A percentile compares a stretch with the other conserved stretches of the same genome.
These are phyloP conservation scores for Melanotaenia pygmaea DNA, from an alignment of 2,797 vertebrate species.

Conservation along the genomic window DNA sequence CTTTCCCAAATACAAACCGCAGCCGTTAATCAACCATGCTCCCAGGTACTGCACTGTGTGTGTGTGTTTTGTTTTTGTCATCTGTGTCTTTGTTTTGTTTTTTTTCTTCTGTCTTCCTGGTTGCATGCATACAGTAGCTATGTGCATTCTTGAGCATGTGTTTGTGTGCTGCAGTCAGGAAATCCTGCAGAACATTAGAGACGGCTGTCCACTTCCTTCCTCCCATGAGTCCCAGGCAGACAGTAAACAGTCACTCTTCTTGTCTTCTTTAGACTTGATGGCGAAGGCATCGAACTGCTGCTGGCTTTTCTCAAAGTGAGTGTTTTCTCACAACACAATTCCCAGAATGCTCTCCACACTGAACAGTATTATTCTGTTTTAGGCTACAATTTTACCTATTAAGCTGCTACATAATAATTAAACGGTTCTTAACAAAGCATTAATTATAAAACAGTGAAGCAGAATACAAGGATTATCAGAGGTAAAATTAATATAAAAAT, in stretches of 20 bases:
- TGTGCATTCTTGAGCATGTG: slow-evolving; percentile 5
- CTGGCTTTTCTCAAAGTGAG: slow-evolving; percentile 90
- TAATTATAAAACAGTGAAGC: not conserved
- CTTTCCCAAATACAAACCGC: slow-evolving; percentile 96
- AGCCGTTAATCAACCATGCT: slow-evolving; percentile 95
- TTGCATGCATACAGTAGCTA: slow-evolving; percentile 1
- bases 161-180: slow-evolving; percentile 63
- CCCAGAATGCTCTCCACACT: slow-evolving; percentile 12
- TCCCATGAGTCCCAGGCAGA: slow-evolving; percentile 60
- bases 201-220: slow-evolving; percentile 73
- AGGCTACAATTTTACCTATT: not conserved
- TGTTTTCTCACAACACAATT: slow-evolving; percentile 7
- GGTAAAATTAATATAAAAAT: not conserved
- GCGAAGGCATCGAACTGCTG: slow-evolving; percentile 96
- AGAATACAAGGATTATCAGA: too few relatives aligned
- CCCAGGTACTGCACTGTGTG: slow-evolving; percentile 85
- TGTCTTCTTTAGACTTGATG: slow-evolving; percentile 87
- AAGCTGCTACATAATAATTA: not conserved
- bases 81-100: not conserved
- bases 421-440: not conserved
- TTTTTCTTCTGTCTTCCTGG: not conserved
- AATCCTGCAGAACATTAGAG: slow-evolving; percentile 78
- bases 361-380: not conserved
- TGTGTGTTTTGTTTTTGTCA: not conserved
- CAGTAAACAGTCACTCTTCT: slow-evolving; percentile 45